Evolutionary conservation across 2,888 invertebrate genomes (phyloP).

Genomic region (Zygogramma bicolorata): DNA sequence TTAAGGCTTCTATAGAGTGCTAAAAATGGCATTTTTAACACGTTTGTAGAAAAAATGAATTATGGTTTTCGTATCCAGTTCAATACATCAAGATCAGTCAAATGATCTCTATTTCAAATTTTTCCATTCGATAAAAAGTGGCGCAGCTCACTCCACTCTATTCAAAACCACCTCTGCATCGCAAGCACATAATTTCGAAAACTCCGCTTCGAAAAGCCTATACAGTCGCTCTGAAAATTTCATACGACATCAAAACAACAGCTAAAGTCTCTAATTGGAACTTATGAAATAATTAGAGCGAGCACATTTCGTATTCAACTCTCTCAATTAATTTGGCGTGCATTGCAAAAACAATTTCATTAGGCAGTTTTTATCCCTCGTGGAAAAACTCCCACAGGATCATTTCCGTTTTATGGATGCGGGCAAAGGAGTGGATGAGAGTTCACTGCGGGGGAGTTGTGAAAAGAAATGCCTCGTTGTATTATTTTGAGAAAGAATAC

Average conservation of each 20-base stretch:
- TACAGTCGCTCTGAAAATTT: background rate
- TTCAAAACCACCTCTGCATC: no score
- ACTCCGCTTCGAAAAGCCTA: background rate
- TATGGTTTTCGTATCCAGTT: no score
- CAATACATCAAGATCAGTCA: no score
- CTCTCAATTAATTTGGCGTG: background rate
- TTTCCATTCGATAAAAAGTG: no score
- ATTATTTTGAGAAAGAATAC: background rate
- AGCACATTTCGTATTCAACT: background rate
- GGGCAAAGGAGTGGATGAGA: background rate
- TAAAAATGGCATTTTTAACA: no score
- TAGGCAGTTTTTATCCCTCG: background rate
- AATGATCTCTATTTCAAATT: no score
- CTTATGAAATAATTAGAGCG: background rate
- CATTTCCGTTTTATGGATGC: background rate
- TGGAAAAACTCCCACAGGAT: background rate
- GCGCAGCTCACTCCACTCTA: no score
- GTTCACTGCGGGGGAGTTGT: background rate
- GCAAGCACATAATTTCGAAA: no score
- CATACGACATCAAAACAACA: background rate
- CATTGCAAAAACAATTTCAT: background rate
- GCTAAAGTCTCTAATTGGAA: background rate
- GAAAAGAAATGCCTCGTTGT: background rate
- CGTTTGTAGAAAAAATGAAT: no score
- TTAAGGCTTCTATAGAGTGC: no score